Conservation (phyloP, 2,888 invertebrate species). For the Netelia fuscicornis region DNA sequence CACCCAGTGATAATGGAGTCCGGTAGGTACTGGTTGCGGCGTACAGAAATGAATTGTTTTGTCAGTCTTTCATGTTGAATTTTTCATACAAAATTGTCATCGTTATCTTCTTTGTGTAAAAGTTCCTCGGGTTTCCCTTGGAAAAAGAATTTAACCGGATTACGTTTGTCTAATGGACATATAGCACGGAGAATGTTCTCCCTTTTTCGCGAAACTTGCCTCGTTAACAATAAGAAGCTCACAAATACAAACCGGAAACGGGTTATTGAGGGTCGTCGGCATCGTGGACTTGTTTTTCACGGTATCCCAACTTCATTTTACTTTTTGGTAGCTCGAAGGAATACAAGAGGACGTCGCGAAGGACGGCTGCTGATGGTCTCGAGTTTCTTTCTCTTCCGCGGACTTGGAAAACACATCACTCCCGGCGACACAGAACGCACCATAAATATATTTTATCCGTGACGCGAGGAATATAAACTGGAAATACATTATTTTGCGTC, state of each 20-base stretch:
- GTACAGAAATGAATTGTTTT: not conserved
- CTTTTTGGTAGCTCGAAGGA: slow-evolving; percentile 49
- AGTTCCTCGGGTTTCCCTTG: not conserved
- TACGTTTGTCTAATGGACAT: slow-evolving; percentile 11
- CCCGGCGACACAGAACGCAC: slow-evolving; percentile 29
- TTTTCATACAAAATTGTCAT: slow-evolving; percentile 12
- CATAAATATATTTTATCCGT: slow-evolving; percentile 37
- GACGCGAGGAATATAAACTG: slow-evolving; percentile 30
- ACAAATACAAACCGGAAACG: slow-evolving; percentile 35
- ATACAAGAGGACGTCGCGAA: slow-evolving; percentile 40
- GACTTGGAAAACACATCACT: slow-evolving; percentile 57
- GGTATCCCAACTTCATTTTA: slow-evolving; percentile 43
- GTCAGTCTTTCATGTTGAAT: not conserved
- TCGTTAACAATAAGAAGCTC: slow-evolving; percentile 39
- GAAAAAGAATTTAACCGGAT: slow-evolving; percentile 21
- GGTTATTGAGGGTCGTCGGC: not conserved
- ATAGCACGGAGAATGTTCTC: not conserved
- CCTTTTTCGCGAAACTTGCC: slow-evolving; percentile 20
- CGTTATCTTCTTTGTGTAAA: not conserved
- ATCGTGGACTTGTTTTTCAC: slow-evolving; percentile 39
- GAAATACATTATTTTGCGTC: slow-evolving; percentile 60
- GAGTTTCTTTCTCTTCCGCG: slow-evolving; percentile 35
- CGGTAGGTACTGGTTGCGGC: not conserved
- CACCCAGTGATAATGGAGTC: not conserved
- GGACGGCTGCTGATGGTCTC: slow-evolving; percentile 28